Evolutionary conservation across 2,113 vertebrate genomes (phyloP), one percentile per base, ranked within the genome.

Genomic region (Tachuris rubrigastra): DNA sequence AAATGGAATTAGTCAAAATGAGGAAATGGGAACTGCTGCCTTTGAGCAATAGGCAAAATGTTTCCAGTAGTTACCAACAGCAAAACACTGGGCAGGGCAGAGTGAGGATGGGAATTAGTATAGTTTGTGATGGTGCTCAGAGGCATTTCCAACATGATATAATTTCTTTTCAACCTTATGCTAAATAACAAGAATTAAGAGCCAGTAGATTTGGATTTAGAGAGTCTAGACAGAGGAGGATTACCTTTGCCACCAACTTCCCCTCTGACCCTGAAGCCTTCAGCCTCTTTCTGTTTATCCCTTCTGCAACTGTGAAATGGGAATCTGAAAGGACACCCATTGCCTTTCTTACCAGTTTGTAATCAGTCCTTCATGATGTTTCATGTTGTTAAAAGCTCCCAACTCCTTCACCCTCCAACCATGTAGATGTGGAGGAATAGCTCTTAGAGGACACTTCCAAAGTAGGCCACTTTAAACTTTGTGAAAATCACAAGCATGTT

Each of bases 81-180:
- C 20, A 33, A 72, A 81, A 46, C 5, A 17, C 5, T 18, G 55
- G 63, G 8, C 3, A 41, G 50, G 33, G 12, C 33, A 50, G 49
- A 42, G 35, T 0, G 28, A 59, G 18, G 25, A 65, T 69, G 37
- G 60, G 42, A 74, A 19, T 31, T 8, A 0, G 7, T 47, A 35
- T 12, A 37, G 33, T 18, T 82, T 0, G 0, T 44, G 33, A 8
- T 39, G 33, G 8, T 58, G 39, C 56, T 85, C 0, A 0, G 59
- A 58, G 59, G 25, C 11, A 25, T 66, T 72, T 87, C 37, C 25
- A 79, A 27, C 4, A 11, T 10, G 20, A 69, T 87, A 85, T 42
- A 4, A 5, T 2, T 37, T 89, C 16, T 59, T 27, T 74, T 71
- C 37, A 62, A 33, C 5, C 25, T n/a, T 16, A 33, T 50, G 18